A percentile compares a stretch with the other conserved stretches of the same genome.
Evolutionary conservation across 1,140 invertebrate species (phyloP).

Genomic region (Achatina immaculata): DNA sequence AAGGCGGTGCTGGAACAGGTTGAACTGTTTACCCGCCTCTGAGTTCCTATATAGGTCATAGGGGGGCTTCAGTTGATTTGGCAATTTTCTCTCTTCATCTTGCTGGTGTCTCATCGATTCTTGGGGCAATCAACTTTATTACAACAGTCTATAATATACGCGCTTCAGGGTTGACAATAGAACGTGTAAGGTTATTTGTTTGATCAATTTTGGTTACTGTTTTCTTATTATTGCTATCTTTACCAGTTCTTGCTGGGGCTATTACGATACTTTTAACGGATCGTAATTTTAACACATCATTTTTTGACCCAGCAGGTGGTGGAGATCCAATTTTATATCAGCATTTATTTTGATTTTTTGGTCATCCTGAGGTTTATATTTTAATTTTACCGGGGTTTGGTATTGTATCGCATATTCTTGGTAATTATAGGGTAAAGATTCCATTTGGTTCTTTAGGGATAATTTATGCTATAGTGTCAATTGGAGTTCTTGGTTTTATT

Average conservation of each 20-base stretch:
- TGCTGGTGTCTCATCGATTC: slow-evolving; percentile 79
- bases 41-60: slow-evolving; percentile 74
- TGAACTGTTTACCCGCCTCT: slow-evolving; percentile 81
- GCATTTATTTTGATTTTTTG: slow-evolving; percentile 85
- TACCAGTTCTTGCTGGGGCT: slow-evolving; percentile 81
- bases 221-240: slow-evolving; percentile 77
- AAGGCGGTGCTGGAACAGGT: slow-evolving; percentile 76
- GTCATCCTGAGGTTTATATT: slow-evolving; percentile 84
- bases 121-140: slow-evolving; percentile 79
- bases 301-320: slow-evolving; percentile 79
- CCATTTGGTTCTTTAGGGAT: slow-evolving; percentile 57
- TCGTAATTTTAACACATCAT: slow-evolving; percentile 80
- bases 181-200: slow-evolving; percentile 75
- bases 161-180: slow-evolving; percentile 69
- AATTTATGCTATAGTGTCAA: slow-evolving; percentile 67
- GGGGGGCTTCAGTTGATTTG: slow-evolving; percentile 77
- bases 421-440: slow-evolving; percentile 32
- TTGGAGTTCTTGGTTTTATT: slow-evolving; percentile 70
- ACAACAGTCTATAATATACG: slow-evolving; percentile 71
- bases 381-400: slow-evolving; percentile 74
- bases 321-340: slow-evolving; percentile 82
- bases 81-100: slow-evolving; percentile 79
- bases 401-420: slow-evolving; percentile 55
- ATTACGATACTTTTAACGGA: slow-evolving; percentile 82
- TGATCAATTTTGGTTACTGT: slow-evolving; percentile 81